These are phyloP conservation scores for Calliphora vomitoria DNA, from an alignment of 2,888 invertebrate species.

Conservation along the genomic window DNA sequence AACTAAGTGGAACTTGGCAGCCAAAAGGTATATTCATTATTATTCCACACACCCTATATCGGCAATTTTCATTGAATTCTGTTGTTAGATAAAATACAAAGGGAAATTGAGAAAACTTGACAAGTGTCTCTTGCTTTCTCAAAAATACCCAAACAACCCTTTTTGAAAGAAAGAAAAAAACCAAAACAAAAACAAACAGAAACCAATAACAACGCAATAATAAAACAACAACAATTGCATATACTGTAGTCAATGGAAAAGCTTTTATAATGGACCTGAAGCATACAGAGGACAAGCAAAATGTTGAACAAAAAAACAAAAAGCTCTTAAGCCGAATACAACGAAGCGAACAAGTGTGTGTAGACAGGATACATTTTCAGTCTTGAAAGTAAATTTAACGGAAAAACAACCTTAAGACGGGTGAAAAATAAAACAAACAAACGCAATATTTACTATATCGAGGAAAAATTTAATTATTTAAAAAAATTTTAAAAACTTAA, in stretches of 20 bases:
- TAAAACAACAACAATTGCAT: constrained; percentile 33
- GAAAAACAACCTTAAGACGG: constrained; percentile 74
- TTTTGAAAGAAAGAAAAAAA: constrained; percentile 6
- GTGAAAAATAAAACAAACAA: constrained; percentile 20
- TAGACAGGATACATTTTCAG: constrained; percentile 77
- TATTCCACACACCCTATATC: too few species aligned
- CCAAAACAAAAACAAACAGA: constrained; percentile 64
- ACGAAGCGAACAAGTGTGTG: constrained; percentile 83
- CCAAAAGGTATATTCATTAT: too few species aligned
- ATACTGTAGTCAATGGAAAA: constrained; percentile 75
- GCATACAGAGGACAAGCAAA: not conserved
- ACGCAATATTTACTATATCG: constrained; percentile 37
- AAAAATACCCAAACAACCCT: constrained; percentile 22
- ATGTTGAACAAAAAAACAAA: constrained; percentile 49
- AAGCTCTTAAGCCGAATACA: constrained; percentile 75
- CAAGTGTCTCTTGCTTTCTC: not conserved
- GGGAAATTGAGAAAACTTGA: too few species aligned
- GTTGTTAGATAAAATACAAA: too few species aligned
- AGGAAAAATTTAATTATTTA: constrained; percentile 33
- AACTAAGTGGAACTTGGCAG: too few species aligned
- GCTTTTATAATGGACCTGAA: constrained; percentile 74
- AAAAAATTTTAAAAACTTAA: constrained; percentile 15
- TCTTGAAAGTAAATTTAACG: constrained; percentile 75
- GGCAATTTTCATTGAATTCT: too few species aligned
- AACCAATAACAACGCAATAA: constrained; percentile 67